A percentile compares a stretch with the other conserved stretches of the same genome.
Conservation (phyloP, 2,113 vertebrate species). For the Bubo bubo region DNA sequence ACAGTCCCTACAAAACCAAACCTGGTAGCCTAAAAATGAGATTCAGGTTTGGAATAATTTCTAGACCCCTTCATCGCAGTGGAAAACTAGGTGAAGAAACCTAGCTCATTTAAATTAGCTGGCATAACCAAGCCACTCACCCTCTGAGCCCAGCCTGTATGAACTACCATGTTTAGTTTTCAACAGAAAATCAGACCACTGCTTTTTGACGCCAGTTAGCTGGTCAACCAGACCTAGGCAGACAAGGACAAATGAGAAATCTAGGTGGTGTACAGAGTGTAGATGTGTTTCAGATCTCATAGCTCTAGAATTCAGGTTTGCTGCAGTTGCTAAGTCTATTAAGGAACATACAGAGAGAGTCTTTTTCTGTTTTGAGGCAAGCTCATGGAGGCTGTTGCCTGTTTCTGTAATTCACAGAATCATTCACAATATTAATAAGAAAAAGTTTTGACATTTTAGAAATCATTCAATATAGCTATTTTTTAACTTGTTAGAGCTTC, state of each 20-base stretch:
- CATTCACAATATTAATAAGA: not conserved
- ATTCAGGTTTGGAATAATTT: not conserved
- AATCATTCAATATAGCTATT: not conserved
- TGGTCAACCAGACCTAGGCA: constrained; percentile 10
- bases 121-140: not conserved
- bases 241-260: constrained; percentile 30
- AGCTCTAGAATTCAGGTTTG: not conserved
- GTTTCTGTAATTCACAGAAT: not conserved
- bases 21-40: not conserved
- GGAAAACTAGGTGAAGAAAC: not conserved
- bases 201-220: not conserved
- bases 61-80: not conserved
- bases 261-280: not conserved
- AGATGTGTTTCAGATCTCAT: not conserved
- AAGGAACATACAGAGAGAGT: not conserved
- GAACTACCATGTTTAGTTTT: not conserved
- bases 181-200: not conserved
- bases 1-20: not conserved
- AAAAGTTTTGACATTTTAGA: constrained; percentile 22
- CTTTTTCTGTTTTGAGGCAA: constrained; percentile 4
- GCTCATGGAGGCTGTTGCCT: not conserved
- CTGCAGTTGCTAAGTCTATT: not conserved
- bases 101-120: not conserved
- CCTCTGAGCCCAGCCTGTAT: not conserved
- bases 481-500: constrained; percentile 47